Evolutionary conservation across 2,113 vertebrate species (phyloP).

Genomic region (Polypterus senegalus): DNA sequence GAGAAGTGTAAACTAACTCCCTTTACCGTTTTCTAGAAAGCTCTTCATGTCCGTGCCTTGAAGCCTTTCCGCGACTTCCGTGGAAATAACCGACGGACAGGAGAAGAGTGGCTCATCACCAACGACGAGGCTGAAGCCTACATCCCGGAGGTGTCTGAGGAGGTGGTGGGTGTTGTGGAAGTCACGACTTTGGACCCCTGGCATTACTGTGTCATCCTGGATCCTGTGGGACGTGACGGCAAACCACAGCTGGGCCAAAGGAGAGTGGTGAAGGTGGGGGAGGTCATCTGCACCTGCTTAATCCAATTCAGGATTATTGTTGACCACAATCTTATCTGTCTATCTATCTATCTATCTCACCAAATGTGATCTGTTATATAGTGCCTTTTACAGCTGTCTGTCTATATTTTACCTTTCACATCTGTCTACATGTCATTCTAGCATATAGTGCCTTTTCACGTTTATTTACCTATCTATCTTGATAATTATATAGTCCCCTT

Average conservation of each 20-base stretch:
- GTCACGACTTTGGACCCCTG: slow-evolving; percentile 66
- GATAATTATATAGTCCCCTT: neutral
- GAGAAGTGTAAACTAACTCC: neutral
- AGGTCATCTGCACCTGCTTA: rapidly evolving
- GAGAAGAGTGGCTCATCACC: slow-evolving; percentile 82
- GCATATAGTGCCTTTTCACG: too few relatives aligned
- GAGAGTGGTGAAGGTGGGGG: slow-evolving; percentile 67
- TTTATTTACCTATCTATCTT: too few relatives aligned
- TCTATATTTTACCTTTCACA: too few relatives aligned
- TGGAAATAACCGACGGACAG: slow-evolving; percentile 49
- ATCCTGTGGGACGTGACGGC: slow-evolving; percentile 60
- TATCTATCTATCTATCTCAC: too few relatives aligned
- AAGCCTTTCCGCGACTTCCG: slow-evolving; percentile 57
- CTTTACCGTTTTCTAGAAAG: slow-evolving; percentile 45
- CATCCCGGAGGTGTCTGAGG: slow-evolving; percentile 70
- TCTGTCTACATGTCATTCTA: too few relatives aligned
- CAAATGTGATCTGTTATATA: too few relatives aligned
- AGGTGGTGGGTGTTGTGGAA: slow-evolving; percentile 62
- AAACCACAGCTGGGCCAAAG: slow-evolving; percentile 80
- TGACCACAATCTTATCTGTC: neutral
- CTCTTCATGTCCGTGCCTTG: slow-evolving; percentile 68
- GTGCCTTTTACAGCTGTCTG: too few relatives aligned
- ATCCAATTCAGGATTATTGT: neutral
- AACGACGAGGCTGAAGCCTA: slow-evolving; percentile 64
- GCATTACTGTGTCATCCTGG: slow-evolving; percentile 74